phyloP scores from a whole-genome alignment of 1,140 invertebrate genomes.

The Drosophila nigromelanica region DNA sequence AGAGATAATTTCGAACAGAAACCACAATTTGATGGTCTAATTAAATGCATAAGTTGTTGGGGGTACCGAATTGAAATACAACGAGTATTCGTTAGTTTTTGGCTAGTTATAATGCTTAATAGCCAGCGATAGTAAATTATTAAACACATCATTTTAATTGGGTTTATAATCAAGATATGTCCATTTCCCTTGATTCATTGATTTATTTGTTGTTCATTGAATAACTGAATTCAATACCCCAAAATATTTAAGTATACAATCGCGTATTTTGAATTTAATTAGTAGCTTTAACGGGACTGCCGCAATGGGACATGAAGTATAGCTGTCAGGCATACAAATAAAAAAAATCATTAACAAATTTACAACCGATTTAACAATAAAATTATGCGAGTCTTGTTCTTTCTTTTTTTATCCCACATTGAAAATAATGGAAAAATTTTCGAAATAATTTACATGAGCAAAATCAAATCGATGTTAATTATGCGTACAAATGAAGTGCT shows the following conservation, averaged over 20 bases:
- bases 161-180: background rate
- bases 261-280: slow-evolving; percentile 39
- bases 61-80: too few relatives aligned
- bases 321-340: slow-evolving; percentile 19
- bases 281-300: too few relatives aligned
- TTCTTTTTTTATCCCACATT: slow-evolving; percentile 17
- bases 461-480: slow-evolving; percentile 69
- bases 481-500: slow-evolving; percentile 54
- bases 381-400: slow-evolving; percentile 32
- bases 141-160: background rate
- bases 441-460: slow-evolving; percentile 42
- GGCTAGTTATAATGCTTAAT: slow-evolving; percentile 12
- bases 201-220: too few relatives aligned
- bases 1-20: slow-evolving; percentile 38
- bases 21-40: slow-evolving; percentile 26
- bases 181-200: background rate
- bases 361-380: slow-evolving; percentile 78
- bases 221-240: too few relatives aligned
- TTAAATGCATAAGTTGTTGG: slow-evolving; percentile 4
- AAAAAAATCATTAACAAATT: slow-evolving; percentile 59
- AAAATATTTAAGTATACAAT: background rate
- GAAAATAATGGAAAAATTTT: slow-evolving; percentile 64
- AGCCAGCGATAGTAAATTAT: slow-evolving; percentile 1
- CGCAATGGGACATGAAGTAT: too few relatives aligned
- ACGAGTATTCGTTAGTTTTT: slow-evolving; percentile 1